Evolutionary conservation across 2,113 vertebrate genomes (phyloP), one percentile per base, ranked within the genome.

Genomic region (Apteryx mantelli): DNA sequence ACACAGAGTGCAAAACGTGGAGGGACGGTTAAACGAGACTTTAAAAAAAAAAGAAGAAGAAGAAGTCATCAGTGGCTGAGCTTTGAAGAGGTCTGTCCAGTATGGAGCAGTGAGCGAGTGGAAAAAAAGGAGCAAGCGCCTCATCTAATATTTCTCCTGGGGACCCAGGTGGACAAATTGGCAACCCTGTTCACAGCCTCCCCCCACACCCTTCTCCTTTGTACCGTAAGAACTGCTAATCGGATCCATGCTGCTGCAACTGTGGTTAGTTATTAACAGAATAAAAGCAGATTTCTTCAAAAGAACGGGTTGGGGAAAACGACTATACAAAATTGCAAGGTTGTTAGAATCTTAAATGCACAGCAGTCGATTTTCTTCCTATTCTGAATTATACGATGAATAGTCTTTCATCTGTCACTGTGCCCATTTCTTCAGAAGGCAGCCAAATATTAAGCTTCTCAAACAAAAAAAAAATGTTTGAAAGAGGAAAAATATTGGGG

Each of bases 211-310:
- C 89, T 82, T 55, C 86, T 93, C 89, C 96, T 98, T 98, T 98
- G 98, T 98, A 96, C 97, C 92, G 2, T 95, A 97, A 98, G 98
- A 98, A 97, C 98, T 97, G 98, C 98, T 98, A 98, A 98, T 98
- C 98, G 98, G 98, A 98, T 98, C 98, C 98, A 98, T 98, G 98
- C 98, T 98, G 98, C 98, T 98, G 97, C 97, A 97, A 98, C 97
- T 97, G 98, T 97, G 97, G 97, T 97, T 98, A 98, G 98, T 98
- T 98, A 98, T 98, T 98, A 98, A 93, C 96, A 94, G 98, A 98
- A 98, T 98, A 98, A 98, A 98, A 98, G 98, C 98, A 97, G 97
- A 98, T 97, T 98, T 98, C 98, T 98, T 98, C 97, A 98, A 98
- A 98, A 98, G 98, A 98, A 97, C 89, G 90, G 97, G 95, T 97